Evolutionary conservation across 2,888 invertebrate genomes (phyloP), one percentile per base, ranked within the genome.

Genomic region (Acleris literana): DNA sequence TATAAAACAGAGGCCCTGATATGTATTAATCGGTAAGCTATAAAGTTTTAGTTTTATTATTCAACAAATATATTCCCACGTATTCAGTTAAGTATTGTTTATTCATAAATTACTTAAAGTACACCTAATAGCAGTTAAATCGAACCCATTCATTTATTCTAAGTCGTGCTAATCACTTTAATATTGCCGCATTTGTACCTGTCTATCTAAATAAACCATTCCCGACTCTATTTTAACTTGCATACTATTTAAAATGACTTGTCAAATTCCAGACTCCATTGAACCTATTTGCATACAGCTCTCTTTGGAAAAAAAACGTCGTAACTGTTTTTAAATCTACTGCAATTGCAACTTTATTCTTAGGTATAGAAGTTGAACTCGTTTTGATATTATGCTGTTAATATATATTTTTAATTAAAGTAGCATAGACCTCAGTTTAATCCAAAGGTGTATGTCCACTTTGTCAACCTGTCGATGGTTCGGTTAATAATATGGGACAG

Each of bases 401-500:
- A 39, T 39, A 13, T 13, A 4, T 11, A 0, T 39, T 39, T 39
- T 39, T 13, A 39, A 13, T 13, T 13, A 39, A 39, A 13, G 4
- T 13, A 39, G 39, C 4, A 11, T 39, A 39, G 53, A 33, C n/a
- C 55, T 49, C 13, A 22, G 29, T 46, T 56, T 68, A 54, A 53
- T 53, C 55, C 18, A 16, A 39, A 61, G 43, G 22, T 46, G n/a
- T 44, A 43, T 51, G 57, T 63, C 62, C 56, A 70, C 63, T 70
- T 68, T 62, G 70, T 70, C 70, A 66, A 58, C 9, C 66, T 68
- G 70, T 70, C 70, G 60, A 56, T 68, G 57, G 53, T 29, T 20
- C 64, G 39, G 17, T 61, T 68, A 64, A 66, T 66, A 56, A 66
- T 46, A 56, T 44, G 52, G 43, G 61, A 61, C 65, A 61, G 56